Conservation (phyloP, 1,140 invertebrate genomes). For the Andrena cerasifolii region DNA sequence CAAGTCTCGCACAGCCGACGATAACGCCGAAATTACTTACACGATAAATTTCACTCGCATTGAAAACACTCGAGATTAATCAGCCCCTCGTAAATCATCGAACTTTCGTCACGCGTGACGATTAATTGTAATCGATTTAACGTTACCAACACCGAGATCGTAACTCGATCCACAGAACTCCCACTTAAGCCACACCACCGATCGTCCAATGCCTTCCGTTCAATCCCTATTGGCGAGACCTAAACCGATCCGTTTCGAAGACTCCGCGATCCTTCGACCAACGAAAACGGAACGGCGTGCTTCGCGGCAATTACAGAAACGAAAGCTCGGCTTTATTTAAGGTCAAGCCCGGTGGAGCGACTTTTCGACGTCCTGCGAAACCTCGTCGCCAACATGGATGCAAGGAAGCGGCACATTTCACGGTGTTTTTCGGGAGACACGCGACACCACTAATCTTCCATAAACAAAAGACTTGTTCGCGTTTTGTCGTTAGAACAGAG, state of each 20-base stretch:
- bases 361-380: constrained; percentile 72
- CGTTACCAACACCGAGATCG: no score
- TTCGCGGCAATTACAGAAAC: no score
- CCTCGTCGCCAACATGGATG: constrained; percentile 54
- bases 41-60: neutral
- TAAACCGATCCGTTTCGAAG: no score
- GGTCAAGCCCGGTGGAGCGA: constrained; percentile 66
- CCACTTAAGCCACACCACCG: no score
- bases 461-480: neutral
- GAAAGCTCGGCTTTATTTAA: constrained; percentile 48
- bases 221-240: no score
- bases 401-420: constrained; percentile 42
- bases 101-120: no score
- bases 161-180: no score
- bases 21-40: neutral
- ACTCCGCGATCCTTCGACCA: no score
- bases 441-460: neutral
- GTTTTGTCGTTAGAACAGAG: neutral
- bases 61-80: neutral
- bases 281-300: no score
- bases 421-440: neutral
- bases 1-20: neutral
- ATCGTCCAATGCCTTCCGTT: no score
- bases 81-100: no score
- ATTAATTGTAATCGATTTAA: neutral